Percentiles rank a stretch among this genome's conserved stretches.
These are phyloP conservation scores for Dryobotodes eremita DNA, from an alignment of 2,888 invertebrate species.

Conservation along the genomic window DNA sequence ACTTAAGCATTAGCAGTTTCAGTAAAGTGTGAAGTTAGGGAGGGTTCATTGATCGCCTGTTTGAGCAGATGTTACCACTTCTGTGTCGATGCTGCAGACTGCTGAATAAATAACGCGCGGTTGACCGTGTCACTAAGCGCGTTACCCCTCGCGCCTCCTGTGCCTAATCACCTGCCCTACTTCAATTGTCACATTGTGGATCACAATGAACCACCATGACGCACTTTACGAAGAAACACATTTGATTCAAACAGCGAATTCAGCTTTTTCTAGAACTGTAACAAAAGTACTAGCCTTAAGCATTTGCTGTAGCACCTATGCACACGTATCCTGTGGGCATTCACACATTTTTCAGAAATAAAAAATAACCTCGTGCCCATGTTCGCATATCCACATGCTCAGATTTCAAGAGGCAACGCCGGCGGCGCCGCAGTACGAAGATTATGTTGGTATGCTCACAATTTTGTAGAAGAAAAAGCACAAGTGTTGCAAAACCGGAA, in stretches of 20 bases:
- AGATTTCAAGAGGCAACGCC: slow-evolving; percentile 39
- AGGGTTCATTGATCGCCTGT: slow-evolving; percentile 85
- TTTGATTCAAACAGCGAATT: background rate
- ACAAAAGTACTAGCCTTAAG: background rate
- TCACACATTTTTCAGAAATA: slow-evolving; percentile 20
- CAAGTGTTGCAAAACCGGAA: slow-evolving; percentile 54
- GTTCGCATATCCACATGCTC: slow-evolving; percentile 26
- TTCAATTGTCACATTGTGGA: slow-evolving; percentile 45
- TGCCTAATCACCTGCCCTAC: slow-evolving; percentile 52
- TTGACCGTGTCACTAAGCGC: slow-evolving; percentile 70
- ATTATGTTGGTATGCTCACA: slow-evolving; percentile 57
- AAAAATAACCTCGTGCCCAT: slow-evolving; percentile 35
- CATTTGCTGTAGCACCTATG: background rate
- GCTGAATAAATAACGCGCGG: slow-evolving; percentile 53
- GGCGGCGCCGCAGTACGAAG: slow-evolving; percentile 31
- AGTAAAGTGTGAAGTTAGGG: slow-evolving; percentile 74
- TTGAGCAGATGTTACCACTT: slow-evolving; percentile 76
- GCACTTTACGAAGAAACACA: slow-evolving; percentile 14
- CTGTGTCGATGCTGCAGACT: slow-evolving; percentile 65
- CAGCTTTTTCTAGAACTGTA: background rate
- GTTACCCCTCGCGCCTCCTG: slow-evolving; percentile 42
- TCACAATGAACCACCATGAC: slow-evolving; percentile 37
- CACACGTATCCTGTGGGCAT: background rate
- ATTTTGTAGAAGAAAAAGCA: slow-evolving; percentile 47
- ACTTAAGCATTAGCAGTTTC: slow-evolving; percentile 78